Evolutionary conservation across 2,888 invertebrate genomes (phyloP), one percentile per base, ranked within the genome.

Genomic region (Proisotoma minuta): DNA sequence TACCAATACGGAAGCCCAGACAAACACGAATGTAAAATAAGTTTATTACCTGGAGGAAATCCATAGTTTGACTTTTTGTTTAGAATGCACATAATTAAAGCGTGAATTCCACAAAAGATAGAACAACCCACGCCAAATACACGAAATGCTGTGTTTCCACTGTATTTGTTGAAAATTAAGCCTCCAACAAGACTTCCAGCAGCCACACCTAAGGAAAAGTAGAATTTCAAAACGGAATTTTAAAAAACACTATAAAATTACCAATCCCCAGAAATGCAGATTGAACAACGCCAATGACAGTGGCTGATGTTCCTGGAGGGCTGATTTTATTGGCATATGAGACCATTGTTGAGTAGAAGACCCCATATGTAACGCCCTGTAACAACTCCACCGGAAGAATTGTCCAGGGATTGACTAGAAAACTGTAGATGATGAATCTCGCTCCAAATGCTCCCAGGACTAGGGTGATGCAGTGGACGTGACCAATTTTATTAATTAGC

Each of bases 311-410:
- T 10, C 91, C 92, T 0, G 87, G 83, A 1, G 91, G 90, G 1
- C 92, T 87, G 1, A 90, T 84, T 65, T 87, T 84, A 75, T 86
- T 89, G 0, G 91, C 91, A 78, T 91, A 93, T 0, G 91, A 89
- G 20, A 91, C 86, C 89, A 92, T 90, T 10, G 90, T 87, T 0
- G 91, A 85, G 77, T 89, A 93, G 75, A 89, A 89, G 76, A 93
- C 83, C 22, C 94, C 94, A 76, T 90, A 89, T 0, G 93, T 91
- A 23, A 94, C 79, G 0, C 95, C 93, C 78, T 95, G 92, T 8
- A 89, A 79, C 65, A 92, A 77, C 78, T 96, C 96, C 57, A 95
- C 84, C 2, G 91, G 87, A 63, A 96, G 80, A 51, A 89, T 85
- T 81, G 84, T 85, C 92, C 93, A 93, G 0, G 91, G 86, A 78